Percentiles rank a stretch among this genome's conserved stretches.
phyloP scores from a whole-genome alignment of 1,140 invertebrate genomes.

The Lordiphosa collinella region DNA sequence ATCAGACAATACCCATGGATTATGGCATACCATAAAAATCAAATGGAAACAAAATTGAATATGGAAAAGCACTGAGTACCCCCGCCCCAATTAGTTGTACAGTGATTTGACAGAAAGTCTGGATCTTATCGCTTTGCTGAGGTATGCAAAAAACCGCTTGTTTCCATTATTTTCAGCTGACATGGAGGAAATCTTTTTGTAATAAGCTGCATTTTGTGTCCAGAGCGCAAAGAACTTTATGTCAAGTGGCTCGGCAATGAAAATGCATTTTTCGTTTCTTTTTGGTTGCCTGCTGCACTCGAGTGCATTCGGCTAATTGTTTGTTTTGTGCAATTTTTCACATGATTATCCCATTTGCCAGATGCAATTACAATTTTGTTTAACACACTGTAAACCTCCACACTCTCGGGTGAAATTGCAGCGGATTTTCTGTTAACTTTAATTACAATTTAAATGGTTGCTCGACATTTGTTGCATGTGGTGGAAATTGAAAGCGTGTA shows the following conservation, averaged over 20 bases:
- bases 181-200: conserved; percentile 25
- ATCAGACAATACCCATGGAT: conserved; percentile 35
- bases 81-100: not conserved
- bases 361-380: conserved; percentile 57
- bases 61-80: conserved; percentile 57
- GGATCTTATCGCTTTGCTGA: conserved; percentile 24
- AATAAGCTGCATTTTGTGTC: too few species aligned
- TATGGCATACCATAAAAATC: conserved; percentile 38
- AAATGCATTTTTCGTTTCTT: conserved; percentile 26
- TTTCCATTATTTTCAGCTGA: conserved; percentile 46
- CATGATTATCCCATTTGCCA: conserved; percentile 44
- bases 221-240: too few species aligned
- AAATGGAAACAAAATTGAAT: conserved; percentile 53
- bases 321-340: conserved; percentile 62
- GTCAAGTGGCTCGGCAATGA: not conserved
- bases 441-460: conserved; percentile 38
- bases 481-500: conserved; percentile 1
- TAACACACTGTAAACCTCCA: conserved; percentile 25
- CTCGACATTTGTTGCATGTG: conserved; percentile 44
- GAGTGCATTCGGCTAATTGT: conserved; percentile 29
- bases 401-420: conserved; percentile 14
- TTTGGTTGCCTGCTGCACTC: conserved; percentile 7
- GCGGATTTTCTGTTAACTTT: conserved; percentile 16
- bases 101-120: conserved; percentile 44
- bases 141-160: conserved; percentile 29